Conservation (phyloP, 2,797 vertebrate species). For the Pogoniulus pusillus region DNA sequence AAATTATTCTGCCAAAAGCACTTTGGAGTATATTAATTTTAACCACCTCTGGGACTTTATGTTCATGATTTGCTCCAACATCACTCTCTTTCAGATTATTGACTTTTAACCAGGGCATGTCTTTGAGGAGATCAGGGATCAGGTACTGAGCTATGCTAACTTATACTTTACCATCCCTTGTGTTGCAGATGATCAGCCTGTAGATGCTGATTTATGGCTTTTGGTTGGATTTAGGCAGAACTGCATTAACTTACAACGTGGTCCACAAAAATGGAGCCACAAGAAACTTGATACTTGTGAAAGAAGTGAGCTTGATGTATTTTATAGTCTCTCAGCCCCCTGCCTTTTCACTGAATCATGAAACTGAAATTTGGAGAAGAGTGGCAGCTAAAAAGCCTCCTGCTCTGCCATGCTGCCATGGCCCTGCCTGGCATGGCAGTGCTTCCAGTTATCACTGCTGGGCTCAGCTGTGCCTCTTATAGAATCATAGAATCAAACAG, state of each 20-base stretch:
- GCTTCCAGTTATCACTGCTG: background rate
- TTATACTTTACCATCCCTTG: background rate
- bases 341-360: background rate
- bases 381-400: background rate
- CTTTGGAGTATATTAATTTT: background rate
- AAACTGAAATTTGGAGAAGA: background rate
- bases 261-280: background rate
- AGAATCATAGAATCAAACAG: too few relatives aligned
- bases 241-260: background rate
- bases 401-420: fast-evolving
- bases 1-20: background rate
- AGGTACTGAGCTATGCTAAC: background rate
- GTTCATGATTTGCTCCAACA: background rate
- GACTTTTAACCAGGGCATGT: background rate
- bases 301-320: background rate
- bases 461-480: fast-evolving
- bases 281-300: background rate
- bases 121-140: background rate
- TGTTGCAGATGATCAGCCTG: background rate
- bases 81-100: background rate
- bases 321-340: background rate
- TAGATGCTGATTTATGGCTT: background rate
- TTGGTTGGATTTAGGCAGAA: background rate
- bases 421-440: background rate
- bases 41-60: background rate